phyloP scores from a whole-genome alignment of 2,888 invertebrate species.

The Tribolium freemani region DNA sequence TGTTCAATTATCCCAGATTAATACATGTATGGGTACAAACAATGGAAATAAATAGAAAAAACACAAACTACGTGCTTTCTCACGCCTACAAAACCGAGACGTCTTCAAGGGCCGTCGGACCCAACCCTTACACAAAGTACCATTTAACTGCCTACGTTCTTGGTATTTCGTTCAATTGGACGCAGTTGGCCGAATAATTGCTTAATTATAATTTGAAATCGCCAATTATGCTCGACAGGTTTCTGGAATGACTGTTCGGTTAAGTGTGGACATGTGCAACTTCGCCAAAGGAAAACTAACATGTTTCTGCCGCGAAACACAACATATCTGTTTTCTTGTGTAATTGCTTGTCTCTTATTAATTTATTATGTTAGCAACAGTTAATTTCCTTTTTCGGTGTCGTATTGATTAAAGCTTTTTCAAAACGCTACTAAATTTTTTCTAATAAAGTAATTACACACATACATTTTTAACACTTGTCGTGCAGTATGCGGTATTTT shows the following conservation, averaged over 20 bases:
- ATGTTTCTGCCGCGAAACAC: too few relatives aligned
- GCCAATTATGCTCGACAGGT: conserved; percentile 50
- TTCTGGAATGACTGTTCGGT: not conserved
- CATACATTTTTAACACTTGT: not conserved
- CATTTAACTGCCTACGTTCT: conserved; percentile 38
- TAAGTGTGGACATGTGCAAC: not conserved
- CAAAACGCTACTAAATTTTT: not conserved
- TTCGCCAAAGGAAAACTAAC: not conserved
- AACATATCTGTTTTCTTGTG: too few relatives aligned
- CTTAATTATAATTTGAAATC: conserved; percentile 57
- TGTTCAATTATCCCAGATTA: conserved; percentile 28
- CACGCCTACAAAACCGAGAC: conserved; percentile 40
- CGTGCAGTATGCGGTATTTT: not conserved
- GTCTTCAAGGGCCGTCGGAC: conserved; percentile 14
- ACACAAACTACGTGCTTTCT: conserved; percentile 28
- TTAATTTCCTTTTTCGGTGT: not conserved
- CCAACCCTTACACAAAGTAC: conserved; percentile 38
- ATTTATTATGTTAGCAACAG: too few relatives aligned
- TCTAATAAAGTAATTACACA: not conserved
- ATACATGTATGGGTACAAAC: conserved; percentile 27
- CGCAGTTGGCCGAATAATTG: conserved; percentile 53
- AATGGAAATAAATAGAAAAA: conserved; percentile 36
- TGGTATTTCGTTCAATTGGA: conserved; percentile 24
- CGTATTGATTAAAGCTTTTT: not conserved
- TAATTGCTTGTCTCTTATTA: too few relatives aligned